Conservation (phyloP, 2,797 vertebrate species). For the Benthosema pterotum region DNA sequence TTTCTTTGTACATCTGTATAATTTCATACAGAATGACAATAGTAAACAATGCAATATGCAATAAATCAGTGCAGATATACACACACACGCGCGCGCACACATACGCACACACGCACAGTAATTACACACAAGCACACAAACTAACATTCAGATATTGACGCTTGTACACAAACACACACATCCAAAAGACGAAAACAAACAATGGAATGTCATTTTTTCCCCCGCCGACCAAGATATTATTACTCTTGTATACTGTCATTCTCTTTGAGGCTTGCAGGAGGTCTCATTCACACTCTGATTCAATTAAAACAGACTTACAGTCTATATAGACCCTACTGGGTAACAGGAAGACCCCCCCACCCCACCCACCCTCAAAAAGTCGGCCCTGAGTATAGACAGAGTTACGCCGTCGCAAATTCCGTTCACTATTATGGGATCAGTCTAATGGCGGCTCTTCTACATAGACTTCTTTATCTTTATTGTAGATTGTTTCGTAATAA, state of each 20-base stretch:
- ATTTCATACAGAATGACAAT: constrained; percentile 70
- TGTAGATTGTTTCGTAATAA: too few relatives aligned
- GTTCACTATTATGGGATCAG: too few relatives aligned
- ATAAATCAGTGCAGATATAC: constrained; percentile 67
- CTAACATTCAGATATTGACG: constrained; percentile 53
- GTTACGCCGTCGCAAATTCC: too few relatives aligned
- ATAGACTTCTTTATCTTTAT: too few relatives aligned
- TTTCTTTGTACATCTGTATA: constrained; percentile 64
- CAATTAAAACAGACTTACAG: constrained; percentile 30
- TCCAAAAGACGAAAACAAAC: constrained; percentile 57
- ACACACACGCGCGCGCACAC: constrained; percentile 62
- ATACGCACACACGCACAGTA: constrained; percentile 56
- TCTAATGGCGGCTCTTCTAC: too few relatives aligned
- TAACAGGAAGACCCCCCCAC: too few relatives aligned
- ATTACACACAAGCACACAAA: constrained; percentile 62
- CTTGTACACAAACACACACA: constrained; percentile 50
- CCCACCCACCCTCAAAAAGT: too few relatives aligned
- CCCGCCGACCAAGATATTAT: constrained; percentile 48
- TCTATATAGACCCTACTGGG: too few relatives aligned
- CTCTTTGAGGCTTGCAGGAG: constrained; percentile 44
- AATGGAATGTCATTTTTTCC: constrained; percentile 58
- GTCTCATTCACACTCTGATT: constrained; percentile 36
- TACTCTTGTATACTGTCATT: constrained; percentile 56
- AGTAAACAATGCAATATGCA: constrained; percentile 62
- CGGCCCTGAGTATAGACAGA: too few relatives aligned